Conservation (phyloP, 1,140 invertebrate species). For the Panagrolaimus sp. region DNA sequence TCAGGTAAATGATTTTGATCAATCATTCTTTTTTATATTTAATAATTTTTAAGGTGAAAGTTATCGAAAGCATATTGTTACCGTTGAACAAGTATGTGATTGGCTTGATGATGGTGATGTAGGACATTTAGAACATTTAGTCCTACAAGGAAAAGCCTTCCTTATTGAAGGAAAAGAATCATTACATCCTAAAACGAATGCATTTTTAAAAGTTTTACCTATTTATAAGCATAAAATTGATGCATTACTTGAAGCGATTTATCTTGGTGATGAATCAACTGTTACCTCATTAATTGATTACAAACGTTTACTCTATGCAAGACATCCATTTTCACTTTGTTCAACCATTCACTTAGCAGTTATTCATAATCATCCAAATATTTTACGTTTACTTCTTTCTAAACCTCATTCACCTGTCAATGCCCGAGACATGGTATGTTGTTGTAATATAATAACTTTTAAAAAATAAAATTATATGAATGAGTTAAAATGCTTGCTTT, state of each 20-base stretch:
- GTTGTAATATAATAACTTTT: background rate
- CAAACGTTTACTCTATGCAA: conserved; percentile 27
- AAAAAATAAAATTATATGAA: background rate
- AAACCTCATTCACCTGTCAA: conserved; percentile 26
- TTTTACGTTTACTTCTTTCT: conserved; percentile 33
- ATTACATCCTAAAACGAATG: conserved; percentile 18
- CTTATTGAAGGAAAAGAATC: conserved; percentile 27
- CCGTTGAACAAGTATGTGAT: conserved; percentile 27
- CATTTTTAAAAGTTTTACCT: conserved; percentile 22
- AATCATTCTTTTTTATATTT: no score
- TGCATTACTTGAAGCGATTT: conserved; percentile 28
- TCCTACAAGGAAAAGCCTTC: conserved; percentile 31
- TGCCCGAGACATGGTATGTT: conserved; percentile 40
- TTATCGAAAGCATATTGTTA: conserved; percentile 15
- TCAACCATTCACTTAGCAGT: conserved; percentile 40
- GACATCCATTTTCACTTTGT: conserved; percentile 37
- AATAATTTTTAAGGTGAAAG: background rate
- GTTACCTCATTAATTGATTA: conserved; percentile 35
- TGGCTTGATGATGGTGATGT: conserved; percentile 35
- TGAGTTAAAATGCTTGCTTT: no score
- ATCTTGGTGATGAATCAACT: conserved; percentile 20
- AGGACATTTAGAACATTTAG: conserved; percentile 23
- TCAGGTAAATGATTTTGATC: no score
- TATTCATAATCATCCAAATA: conserved; percentile 33
- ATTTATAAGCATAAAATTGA: conserved; percentile 36